phyloP scores from a whole-genome alignment of 30 jellyfish, hydroid and myxozoan species.

The Calvadosia cruxmelitensis region DNA sequence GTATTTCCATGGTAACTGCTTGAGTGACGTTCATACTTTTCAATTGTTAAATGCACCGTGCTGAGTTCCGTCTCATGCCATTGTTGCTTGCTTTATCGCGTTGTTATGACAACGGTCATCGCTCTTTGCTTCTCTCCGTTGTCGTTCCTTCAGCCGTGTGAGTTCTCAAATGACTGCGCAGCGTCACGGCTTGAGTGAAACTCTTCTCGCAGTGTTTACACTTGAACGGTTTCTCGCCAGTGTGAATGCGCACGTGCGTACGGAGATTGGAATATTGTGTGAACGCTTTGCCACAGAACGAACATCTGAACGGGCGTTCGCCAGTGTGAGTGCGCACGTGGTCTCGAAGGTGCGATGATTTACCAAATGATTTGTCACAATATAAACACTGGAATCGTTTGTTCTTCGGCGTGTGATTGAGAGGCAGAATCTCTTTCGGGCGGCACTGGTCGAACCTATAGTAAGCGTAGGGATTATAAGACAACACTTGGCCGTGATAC shows the following conservation, averaged over 20 bases:
- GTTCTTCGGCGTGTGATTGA: slow-evolving; percentile 1
- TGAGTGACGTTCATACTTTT: too few relatives aligned
- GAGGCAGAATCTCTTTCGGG: background rate
- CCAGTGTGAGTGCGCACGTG: slow-evolving; percentile 98
- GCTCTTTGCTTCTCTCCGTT: slow-evolving; percentile 1
- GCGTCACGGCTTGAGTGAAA: slow-evolving; percentile 89
- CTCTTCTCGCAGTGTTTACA: slow-evolving; percentile 72
- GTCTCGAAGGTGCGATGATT: slow-evolving; percentile 87
- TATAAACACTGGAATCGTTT: slow-evolving; percentile 85
- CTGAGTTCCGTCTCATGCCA: too few relatives aligned
- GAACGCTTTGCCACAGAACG: slow-evolving; percentile 85
- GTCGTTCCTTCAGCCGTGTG: slow-evolving; percentile 26
- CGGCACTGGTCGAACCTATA: background rate
- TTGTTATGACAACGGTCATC: too few relatives aligned
- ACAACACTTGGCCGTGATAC: background rate
- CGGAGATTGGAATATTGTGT: slow-evolving; percentile 90
- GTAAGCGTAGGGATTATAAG: background rate
- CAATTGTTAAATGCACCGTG: too few relatives aligned
- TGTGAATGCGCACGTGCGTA: slow-evolving; percentile 88
- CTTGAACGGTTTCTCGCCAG: slow-evolving; percentile 90
- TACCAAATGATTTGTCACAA: slow-evolving; percentile 84
- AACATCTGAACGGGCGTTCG: slow-evolving; percentile 79
- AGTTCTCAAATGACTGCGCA: slow-evolving; percentile 80
- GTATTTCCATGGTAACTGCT: too few relatives aligned
- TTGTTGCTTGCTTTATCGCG: too few relatives aligned